phyloP scores from a whole-genome alignment of 2,888 invertebrate species.

The Meteorus colon region DNA sequence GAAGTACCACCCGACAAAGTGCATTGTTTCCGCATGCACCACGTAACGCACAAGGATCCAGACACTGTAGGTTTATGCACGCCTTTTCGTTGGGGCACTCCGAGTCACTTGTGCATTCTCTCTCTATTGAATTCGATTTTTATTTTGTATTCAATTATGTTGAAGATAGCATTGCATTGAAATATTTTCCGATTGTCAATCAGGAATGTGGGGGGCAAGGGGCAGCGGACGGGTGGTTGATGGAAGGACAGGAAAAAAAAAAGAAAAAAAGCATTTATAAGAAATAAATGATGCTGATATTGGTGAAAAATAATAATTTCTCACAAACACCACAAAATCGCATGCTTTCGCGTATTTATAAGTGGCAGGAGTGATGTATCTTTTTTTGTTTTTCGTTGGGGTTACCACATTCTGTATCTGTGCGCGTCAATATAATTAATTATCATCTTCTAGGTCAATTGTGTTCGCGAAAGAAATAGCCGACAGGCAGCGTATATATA shows the following conservation, averaged over 20 bases:
- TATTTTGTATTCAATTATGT: constrained; percentile 42
- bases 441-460: constrained; percentile 33
- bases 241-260: constrained; percentile 71
- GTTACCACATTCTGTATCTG: constrained; percentile 37
- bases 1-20: constrained; percentile 88
- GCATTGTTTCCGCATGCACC: constrained; percentile 93
- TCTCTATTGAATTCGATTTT: constrained; percentile 75
- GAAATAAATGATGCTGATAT: constrained; percentile 77
- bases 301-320: constrained; percentile 80
- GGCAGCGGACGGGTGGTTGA: constrained; percentile 53
- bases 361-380: constrained; percentile 57
- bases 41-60: constrained; percentile 91
- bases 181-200: constrained; percentile 50
- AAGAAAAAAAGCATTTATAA: constrained; percentile 84
- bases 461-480: constrained; percentile 50
- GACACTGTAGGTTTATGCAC: constrained; percentile 92
- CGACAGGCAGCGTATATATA: constrained; percentile 77
- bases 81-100: constrained; percentile 94
- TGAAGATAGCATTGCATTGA: constrained; percentile 50
- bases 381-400: constrained; percentile 38
- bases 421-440: constrained; percentile 30
- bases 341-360: constrained; percentile 75
- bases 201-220: constrained; percentile 59
- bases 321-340: constrained; percentile 78
- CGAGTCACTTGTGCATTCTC: constrained; percentile 92